Conservation (phyloP, 2,888 invertebrate genomes). For the Pandemis heparana region DNA sequence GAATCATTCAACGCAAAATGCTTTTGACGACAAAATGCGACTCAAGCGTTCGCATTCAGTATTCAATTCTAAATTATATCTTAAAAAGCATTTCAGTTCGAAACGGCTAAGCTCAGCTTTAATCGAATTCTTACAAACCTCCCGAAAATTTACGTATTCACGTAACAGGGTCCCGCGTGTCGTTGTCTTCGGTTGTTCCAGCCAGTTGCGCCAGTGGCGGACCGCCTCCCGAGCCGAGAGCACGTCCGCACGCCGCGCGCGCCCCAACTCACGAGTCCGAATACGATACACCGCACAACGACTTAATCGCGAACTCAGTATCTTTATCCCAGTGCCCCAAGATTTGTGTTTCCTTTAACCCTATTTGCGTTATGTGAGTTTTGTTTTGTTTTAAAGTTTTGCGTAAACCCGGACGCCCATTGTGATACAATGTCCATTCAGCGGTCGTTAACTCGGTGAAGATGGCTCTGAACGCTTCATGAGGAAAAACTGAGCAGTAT, state of each 20-base stretch:
- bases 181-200: conserved; percentile 32
- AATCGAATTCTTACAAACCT: conserved; percentile 22
- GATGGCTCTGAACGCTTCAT: conserved; percentile 53
- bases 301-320: conserved; percentile 35
- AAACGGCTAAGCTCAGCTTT: conserved; percentile 23
- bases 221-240: conserved; percentile 65
- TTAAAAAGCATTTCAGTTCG: conserved; percentile 13
- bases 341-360: conserved; percentile 33
- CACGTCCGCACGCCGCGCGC: conserved; percentile 57
- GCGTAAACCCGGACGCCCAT: conserved; percentile 56
- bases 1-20: not conserved
- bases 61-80: conserved; percentile 14
- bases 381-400: conserved; percentile 46
- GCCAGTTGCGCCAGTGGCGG: conserved; percentile 66
- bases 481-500: conserved; percentile 62
- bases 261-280: conserved; percentile 65
- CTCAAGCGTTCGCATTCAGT: not conserved
- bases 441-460: conserved; percentile 49
- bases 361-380: conserved; percentile 49
- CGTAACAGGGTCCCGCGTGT: conserved; percentile 45
- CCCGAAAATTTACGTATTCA: conserved; percentile 38
- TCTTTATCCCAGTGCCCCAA: conserved; percentile 22
- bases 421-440: conserved; percentile 59
- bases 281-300: conserved; percentile 60
- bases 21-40: not conserved